These are phyloP conservation scores for Drosophila leontia DNA, from an alignment of 1,140 invertebrate genomes.

Conservation along the genomic window DNA sequence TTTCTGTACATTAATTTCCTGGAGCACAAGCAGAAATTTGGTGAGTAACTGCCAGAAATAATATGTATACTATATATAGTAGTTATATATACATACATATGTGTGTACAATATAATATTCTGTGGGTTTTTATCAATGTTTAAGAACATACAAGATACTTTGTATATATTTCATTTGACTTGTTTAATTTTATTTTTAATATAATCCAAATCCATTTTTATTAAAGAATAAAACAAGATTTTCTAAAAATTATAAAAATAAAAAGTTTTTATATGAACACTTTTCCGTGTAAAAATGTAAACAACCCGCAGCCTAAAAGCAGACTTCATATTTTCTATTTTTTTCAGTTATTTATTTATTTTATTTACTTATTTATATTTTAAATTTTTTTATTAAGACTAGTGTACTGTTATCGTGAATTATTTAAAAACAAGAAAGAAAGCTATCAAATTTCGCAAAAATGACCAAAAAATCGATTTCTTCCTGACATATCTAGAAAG, in stretches of 20 bases:
- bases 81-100: no score
- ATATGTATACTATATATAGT: no score
- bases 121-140: neutral
- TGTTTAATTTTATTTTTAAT: neutral
- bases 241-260: neutral
- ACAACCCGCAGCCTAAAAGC: neutral
- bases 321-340: neutral
- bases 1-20: constrained; percentile 63
- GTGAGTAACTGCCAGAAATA: constrained; percentile 25
- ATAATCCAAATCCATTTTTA: neutral
- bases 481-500: no score
- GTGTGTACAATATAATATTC: neutral
- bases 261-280: neutral
- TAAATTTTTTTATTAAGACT: no score
- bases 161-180: no score
- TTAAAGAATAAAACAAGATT: neutral
- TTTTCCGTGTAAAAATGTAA: neutral
- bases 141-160: no score
- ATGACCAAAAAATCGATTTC: no score
- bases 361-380: no score
- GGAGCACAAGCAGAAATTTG: constrained; percentile 70
- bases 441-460: no score
- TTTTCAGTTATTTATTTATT: neutral
- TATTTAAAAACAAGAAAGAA: no score
- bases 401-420: no score